Percentiles rank a stretch among this genome's conserved stretches.
Evolutionary conservation across 2,797 vertebrate species (phyloP).

Genomic region (Bovichtus diacanthus): DNA sequence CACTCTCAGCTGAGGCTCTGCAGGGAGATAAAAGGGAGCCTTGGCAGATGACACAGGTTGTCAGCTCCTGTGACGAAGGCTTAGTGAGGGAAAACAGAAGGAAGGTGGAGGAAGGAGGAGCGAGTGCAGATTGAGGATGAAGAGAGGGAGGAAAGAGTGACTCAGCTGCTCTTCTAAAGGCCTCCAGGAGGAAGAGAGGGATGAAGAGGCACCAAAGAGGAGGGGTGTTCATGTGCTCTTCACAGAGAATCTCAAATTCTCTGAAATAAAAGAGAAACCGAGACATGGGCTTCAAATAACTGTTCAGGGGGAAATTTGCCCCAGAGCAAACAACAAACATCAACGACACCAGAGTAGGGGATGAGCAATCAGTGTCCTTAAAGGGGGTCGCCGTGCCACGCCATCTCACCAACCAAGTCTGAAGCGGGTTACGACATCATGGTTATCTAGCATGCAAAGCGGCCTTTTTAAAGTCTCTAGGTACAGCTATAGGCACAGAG

Average conservation of each 20-base stretch:
- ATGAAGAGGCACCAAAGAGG: slow-evolving; percentile 40
- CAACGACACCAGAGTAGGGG: neutral
- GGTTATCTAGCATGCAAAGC: slow-evolving; percentile 21
- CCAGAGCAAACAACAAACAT: slow-evolving; percentile 37
- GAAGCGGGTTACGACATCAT: slow-evolving; percentile 24
- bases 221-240: slow-evolving; percentile 26
- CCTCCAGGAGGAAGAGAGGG: slow-evolving; percentile 40
- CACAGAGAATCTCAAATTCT: slow-evolving; percentile 29
- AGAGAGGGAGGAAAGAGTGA: slow-evolving; percentile 64
- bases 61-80: slow-evolving; percentile 60
- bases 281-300: slow-evolving; percentile 26
- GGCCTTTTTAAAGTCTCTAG: slow-evolving; percentile 47
- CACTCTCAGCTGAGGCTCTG: slow-evolving; percentile 1
- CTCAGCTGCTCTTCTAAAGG: slow-evolving; percentile 66
- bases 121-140: slow-evolving; percentile 57
- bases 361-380: slow-evolving; percentile 51
- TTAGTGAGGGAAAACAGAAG: slow-evolving; percentile 58
- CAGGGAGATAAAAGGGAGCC: slow-evolving; percentile 46
- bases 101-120: slow-evolving; percentile 56
- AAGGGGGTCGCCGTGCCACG: slow-evolving; percentile 25
- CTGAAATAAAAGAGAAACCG: slow-evolving; percentile 18
- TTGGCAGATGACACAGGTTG: slow-evolving; percentile 61
- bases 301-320: slow-evolving; percentile 8
- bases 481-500: slow-evolving; percentile 44
- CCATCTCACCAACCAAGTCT: slow-evolving; percentile 27